Base-by-base conservation (phyloP, 1,140 invertebrate species). In the Pachypeltis micranthus region DNA sequence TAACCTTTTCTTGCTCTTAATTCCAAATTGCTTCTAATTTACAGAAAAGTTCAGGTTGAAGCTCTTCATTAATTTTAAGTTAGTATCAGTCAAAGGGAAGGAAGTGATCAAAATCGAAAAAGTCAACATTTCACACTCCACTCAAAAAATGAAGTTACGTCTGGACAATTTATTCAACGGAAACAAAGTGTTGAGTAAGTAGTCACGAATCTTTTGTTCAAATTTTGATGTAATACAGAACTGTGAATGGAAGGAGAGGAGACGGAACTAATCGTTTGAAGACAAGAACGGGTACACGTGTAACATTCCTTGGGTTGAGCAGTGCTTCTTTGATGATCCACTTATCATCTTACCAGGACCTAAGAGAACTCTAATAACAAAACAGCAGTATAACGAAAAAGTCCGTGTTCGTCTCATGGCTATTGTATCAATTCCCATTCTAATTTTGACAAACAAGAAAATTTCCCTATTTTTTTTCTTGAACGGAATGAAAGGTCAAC, bases 81-180 rank as follows among this genome's bases (percentile, higher is more conserved):
- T 62, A 26, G 31, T 55, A 28, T 29, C 55, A 16, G 51, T n/a
- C 23, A 67, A 65, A 26, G 65, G 65, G 19, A 31, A 63, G 26
- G 63, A 64, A n/a, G 56, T 65, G 23, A 34, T 64, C 21, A 65
- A 62, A 34, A 29, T 67, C 10, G 58, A 51, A 16, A 44, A 34
- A 16, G 26, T 39, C 7, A 63, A 65, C 10, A 26, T 63, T n/a
- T 26, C 26, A 10, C 61, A 61, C 55, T 25, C 61, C 29, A 47
- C 26, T 10, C 23, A 24, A 14, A 64, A 60, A 27, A 44, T 65
- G 63, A 57, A 61, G 27, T 57, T 68, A 23, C 51, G 59, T 14
- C 44, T 69, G 24, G 62, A 68, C 10, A 69, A 69, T 55, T 44
- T 69, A 2, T 69, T 69, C 63, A 68, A 69, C 31, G 68, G 68